Conservation (phyloP, 2,113 vertebrate species). For the Casuarius casuarius region DNA sequence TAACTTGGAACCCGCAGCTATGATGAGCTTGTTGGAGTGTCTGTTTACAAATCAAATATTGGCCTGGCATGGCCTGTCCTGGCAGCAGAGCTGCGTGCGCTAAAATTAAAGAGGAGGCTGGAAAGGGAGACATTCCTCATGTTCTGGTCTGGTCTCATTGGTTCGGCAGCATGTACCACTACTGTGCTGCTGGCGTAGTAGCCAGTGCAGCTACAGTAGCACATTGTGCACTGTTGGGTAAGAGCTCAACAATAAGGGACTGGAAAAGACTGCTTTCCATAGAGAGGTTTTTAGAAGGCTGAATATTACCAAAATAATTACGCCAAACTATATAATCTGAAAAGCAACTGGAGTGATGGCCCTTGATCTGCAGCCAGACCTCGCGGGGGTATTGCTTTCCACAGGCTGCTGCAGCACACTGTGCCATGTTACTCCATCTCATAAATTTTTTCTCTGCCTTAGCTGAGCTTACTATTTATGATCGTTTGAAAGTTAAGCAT, state of each 20-base stretch:
- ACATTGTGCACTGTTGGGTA: constrained; percentile 1
- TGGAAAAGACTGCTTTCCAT: neutral
- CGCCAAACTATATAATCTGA: constrained; percentile 37
- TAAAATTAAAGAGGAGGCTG: constrained; percentile 66
- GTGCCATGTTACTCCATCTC: neutral
- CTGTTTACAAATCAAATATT: constrained; percentile 56
- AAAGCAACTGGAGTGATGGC: constrained; percentile 28
- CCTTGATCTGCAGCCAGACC: constrained; percentile 53
- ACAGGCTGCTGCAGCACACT: constrained; percentile 10
- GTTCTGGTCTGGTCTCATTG: constrained; percentile 22
- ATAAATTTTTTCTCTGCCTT: neutral
- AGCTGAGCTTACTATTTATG: constrained; percentile 19
- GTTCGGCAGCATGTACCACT: neutral
- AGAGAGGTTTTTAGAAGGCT: constrained; percentile 32
- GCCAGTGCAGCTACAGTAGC: neutral
- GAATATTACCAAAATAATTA: constrained; percentile 47
- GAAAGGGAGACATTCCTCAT: constrained; percentile 35
- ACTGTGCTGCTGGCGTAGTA: constrained; percentile 1
- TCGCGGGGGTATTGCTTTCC: constrained; percentile 48
- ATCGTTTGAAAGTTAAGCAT: constrained; percentile 1
- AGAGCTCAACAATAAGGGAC: neutral
- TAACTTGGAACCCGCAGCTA: neutral
- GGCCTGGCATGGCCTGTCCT: constrained; percentile 50
- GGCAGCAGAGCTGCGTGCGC: neutral
- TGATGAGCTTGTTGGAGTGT: constrained; percentile 37